Conservation (phyloP, 2,113 vertebrate species). For the Amia ocellicauda region DNA sequence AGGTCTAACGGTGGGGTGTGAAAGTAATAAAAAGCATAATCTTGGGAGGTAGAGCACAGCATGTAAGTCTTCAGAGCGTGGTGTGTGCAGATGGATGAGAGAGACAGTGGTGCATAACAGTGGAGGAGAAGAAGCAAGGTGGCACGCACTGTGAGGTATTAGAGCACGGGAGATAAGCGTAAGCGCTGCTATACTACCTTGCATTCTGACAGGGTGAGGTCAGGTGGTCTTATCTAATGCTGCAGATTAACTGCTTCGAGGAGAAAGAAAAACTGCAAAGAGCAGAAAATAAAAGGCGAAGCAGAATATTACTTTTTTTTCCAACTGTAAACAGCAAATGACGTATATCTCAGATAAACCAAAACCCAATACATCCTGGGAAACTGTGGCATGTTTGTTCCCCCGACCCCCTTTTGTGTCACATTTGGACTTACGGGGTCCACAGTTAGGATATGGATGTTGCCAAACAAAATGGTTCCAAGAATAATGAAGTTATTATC, state of each 20-base stretch:
- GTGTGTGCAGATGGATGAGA: neutral
- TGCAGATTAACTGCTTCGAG: neutral
- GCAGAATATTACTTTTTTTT: too few relatives aligned
- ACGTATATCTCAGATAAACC: too few relatives aligned
- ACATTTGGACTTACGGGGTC: too few relatives aligned
- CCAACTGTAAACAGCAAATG: too few relatives aligned
- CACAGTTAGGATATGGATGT: too few relatives aligned
- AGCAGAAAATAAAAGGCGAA: neutral
- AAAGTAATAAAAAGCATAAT: too few relatives aligned
- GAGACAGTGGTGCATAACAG: neutral
- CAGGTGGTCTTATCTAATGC: constrained; percentile 1
- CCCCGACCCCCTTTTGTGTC: too few relatives aligned
- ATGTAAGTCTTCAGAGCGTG: neutral
- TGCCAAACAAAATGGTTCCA: too few relatives aligned
- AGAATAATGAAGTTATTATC: too few relatives aligned
- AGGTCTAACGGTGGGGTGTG: too few relatives aligned
- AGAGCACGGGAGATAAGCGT: neutral
- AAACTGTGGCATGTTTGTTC: too few relatives aligned
- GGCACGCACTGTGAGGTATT: neutral
- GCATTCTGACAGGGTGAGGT: neutral
- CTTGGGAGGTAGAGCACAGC: neutral
- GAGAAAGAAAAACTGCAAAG: neutral
- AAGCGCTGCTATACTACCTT: neutral
- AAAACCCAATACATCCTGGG: too few relatives aligned
- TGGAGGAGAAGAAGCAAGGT: neutral